Evolutionary conservation across 2,888 invertebrate species (phyloP).

Genomic region (Thyatira batis): DNA sequence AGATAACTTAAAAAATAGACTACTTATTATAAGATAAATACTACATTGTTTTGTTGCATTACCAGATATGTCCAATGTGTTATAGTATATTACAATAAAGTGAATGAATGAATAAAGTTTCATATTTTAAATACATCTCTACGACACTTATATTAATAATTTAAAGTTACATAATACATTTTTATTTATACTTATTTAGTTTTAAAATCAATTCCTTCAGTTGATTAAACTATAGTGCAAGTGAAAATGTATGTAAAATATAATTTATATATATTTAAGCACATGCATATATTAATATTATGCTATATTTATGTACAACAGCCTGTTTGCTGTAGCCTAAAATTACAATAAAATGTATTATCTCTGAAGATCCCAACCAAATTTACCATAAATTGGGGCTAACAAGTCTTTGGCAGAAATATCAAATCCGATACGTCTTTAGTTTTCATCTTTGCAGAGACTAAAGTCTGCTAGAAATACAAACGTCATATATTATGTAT

Average conservation of each 20-base stretch:
- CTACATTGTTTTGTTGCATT: conserved; percentile 15
- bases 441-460: not conserved
- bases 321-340: not conserved
- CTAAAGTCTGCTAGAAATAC: not conserved
- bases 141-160: not conserved
- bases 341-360: not conserved
- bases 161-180: too few relatives aligned
- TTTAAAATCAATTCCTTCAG: conserved; percentile 65
- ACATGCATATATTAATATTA: conserved; percentile 13
- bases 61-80: conserved; percentile 32
- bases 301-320: not conserved
- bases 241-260: conserved; percentile 20
- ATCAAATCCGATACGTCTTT: not conserved
- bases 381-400: not conserved
- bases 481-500: not conserved
- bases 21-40: conserved; percentile 7
- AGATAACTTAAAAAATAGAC: not conserved
- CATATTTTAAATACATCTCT: not conserved
- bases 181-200: conserved; percentile 16
- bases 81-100: not conserved
- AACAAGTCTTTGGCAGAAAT: not conserved
- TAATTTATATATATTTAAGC: conserved; percentile 24
- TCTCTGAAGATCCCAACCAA: not conserved
- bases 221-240: conserved; percentile 43
- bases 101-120: not conserved